phyloP scores from a whole-genome alignment of 2,797 vertebrate genomes.

The Rhinichthys osculus region DNA sequence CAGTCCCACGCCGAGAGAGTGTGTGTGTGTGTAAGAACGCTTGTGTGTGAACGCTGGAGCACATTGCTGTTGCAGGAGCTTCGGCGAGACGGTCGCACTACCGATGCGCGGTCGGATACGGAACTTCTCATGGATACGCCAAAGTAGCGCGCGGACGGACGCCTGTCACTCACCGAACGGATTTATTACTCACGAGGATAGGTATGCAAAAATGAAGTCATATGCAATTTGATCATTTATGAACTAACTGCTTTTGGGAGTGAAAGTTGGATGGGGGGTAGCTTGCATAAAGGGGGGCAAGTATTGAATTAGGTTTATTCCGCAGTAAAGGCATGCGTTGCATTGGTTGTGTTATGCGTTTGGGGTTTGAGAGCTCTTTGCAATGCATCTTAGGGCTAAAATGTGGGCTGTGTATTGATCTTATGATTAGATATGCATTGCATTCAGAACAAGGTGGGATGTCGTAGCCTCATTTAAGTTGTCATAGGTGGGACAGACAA shows the following conservation, averaged over 20 bases:
- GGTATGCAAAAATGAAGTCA: neutral
- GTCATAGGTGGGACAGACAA: neutral
- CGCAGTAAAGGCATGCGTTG: slow-evolving; percentile 33
- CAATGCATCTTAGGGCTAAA: neutral
- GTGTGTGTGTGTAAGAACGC: slow-evolving; percentile 24
- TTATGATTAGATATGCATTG: neutral
- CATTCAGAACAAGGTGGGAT: neutral
- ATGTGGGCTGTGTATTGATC: neutral
- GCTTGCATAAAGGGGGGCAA: slow-evolving; percentile 10
- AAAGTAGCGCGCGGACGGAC: slow-evolving; percentile 43
- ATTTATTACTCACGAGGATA: slow-evolving; percentile 46
- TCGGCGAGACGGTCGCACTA: slow-evolving; percentile 45
- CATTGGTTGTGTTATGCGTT: neutral
- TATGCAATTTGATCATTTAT: slow-evolving; percentile 2
- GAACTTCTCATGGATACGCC: slow-evolving; percentile 53
- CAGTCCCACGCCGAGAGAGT: slow-evolving; percentile 21
- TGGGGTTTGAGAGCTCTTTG: neutral
- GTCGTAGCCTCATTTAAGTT: neutral
- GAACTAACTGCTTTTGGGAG: slow-evolving; percentile 22
- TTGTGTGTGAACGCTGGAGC: slow-evolving; percentile 40
- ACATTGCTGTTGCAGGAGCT: slow-evolving; percentile 53
- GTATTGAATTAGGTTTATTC: slow-evolving; percentile 19
- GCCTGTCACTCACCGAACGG: slow-evolving; percentile 15
- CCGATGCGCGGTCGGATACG: slow-evolving; percentile 44
- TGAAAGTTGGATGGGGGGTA: slow-evolving; percentile 38